phyloP scores from a whole-genome alignment of 2,888 invertebrate genomes.

The Bombyx huttoni region DNA sequence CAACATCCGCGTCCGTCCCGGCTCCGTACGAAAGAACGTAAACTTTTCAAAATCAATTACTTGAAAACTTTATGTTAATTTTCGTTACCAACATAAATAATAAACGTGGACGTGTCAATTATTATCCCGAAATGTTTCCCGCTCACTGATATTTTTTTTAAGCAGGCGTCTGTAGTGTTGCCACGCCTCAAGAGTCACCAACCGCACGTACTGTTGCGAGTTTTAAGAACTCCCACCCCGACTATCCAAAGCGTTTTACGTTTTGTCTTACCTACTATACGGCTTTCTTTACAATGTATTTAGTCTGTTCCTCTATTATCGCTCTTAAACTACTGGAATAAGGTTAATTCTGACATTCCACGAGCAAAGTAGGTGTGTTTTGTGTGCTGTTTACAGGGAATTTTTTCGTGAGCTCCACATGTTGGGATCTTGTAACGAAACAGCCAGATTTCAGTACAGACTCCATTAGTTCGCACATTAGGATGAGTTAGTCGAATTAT shows the following conservation, averaged over 20 bases:
- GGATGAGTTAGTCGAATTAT: conserved; percentile 66
- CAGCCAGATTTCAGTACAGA: conserved; percentile 60
- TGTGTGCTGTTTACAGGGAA: conserved; percentile 26
- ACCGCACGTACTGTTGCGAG: conserved; percentile 15
- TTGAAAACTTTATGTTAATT: conserved; percentile 54
- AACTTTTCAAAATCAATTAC: conserved; percentile 66
- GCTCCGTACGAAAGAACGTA: conserved; percentile 23
- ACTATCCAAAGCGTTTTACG: conserved; percentile 14
- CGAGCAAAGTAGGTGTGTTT: conserved; percentile 33
- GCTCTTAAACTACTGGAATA: conserved; percentile 18
- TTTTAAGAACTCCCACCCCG: conserved; percentile 28
- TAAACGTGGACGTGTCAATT: conserved; percentile 63
- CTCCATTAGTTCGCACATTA: conserved; percentile 72
- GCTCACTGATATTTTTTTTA: conserved; percentile 28
- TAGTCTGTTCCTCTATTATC: not conserved
- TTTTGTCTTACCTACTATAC: conserved; percentile 21
- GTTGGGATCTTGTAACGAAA: conserved; percentile 35
- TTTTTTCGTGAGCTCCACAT: conserved; percentile 48
- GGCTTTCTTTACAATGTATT: conserved; percentile 17
- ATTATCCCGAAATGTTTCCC: conserved; percentile 51
- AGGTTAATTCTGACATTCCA: conserved; percentile 17
- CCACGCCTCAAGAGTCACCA: conserved; percentile 47
- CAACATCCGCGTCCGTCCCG: conserved; percentile 32
- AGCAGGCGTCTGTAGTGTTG: conserved; percentile 27
- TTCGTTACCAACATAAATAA: conserved; percentile 57